Evolutionary conservation across 2,797 vertebrate species (phyloP).

Genomic region (Etheostoma perlongum): DNA sequence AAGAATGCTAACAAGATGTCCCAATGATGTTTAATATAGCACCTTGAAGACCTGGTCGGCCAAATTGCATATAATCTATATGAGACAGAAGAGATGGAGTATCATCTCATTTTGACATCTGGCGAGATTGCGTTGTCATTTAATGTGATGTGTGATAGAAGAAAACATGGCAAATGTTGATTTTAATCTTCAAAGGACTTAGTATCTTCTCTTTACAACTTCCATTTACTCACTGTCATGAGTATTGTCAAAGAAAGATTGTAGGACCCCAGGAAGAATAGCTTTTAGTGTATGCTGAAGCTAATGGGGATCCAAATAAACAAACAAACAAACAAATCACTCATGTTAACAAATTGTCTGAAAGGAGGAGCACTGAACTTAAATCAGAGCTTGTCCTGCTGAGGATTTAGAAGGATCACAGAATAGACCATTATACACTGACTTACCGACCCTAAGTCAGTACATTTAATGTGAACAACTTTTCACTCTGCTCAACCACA

Average conservation of each 20-base stretch:
- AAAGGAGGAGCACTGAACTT: conserved; percentile 12
- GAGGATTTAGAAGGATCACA: conserved; percentile 17
- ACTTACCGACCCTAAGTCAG: conserved; percentile 27
- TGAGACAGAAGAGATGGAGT: conserved; percentile 57
- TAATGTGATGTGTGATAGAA: conserved; percentile 38
- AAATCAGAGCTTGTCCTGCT: conserved; percentile 30
- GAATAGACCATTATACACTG: conserved; percentile 20
- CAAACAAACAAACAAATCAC: no score
- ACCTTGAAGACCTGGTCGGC: conserved; percentile 46
- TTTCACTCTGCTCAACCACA: conserved; percentile 13
- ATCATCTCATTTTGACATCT: conserved; percentile 59
- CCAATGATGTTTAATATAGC: conserved; percentile 55
- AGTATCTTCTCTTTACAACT: conserved; percentile 1
- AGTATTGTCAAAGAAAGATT: no score
- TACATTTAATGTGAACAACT: conserved; percentile 19
- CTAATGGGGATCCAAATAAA: no score
- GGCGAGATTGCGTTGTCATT: conserved; percentile 57
- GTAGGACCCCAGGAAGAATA: no score
- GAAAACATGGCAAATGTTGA: conserved; percentile 18
- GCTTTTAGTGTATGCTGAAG: no score
- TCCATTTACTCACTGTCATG: conserved; percentile 22
- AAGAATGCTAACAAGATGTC: conserved; percentile 72
- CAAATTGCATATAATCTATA: conserved; percentile 74
- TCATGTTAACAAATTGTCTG: conserved; percentile 7
- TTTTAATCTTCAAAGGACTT: conserved; percentile 40